These are phyloP conservation scores for Parthenolecanium corni DNA, from an alignment of 2,888 invertebrate genomes.

Conservation along the genomic window DNA sequence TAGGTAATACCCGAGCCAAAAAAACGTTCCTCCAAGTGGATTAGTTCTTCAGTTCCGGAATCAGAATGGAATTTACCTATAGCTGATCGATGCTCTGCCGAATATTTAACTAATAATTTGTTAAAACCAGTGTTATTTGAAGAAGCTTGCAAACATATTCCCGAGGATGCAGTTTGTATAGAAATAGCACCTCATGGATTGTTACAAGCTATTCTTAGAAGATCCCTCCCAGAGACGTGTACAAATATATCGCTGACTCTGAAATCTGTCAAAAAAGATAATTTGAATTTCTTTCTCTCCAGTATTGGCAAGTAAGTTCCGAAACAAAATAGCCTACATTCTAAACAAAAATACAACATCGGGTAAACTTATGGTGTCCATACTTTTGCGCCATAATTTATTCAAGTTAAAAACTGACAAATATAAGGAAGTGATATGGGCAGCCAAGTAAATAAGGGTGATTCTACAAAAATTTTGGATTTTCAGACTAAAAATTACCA, in stretches of 20 bases:
- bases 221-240: slow-evolving; percentile 46
- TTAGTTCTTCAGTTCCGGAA: slow-evolving; percentile 53
- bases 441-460: too few relatives aligned
- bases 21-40: slow-evolving; percentile 49
- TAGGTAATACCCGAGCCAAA: slow-evolving; percentile 43
- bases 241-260: slow-evolving; percentile 29
- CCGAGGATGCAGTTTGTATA: slow-evolving; percentile 67
- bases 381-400: too few relatives aligned
- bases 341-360: too few relatives aligned
- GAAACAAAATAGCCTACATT: too few relatives aligned
- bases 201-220: slow-evolving; percentile 71
- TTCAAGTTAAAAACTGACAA: too few relatives aligned
- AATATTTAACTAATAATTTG: slow-evolving; percentile 57
- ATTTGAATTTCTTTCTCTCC: slow-evolving; percentile 38
- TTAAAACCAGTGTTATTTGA: slow-evolving; percentile 63
- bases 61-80: slow-evolving; percentile 47
- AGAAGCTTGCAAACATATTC: slow-evolving; percentile 67
- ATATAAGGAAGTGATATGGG: too few relatives aligned
- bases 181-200: slow-evolving; percentile 86
- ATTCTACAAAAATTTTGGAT: too few relatives aligned
- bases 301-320: slow-evolving; percentile 41
- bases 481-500: too few relatives aligned
- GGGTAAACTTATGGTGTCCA: too few relatives aligned
- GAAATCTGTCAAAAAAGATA: slow-evolving; percentile 38
- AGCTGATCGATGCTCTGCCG: slow-evolving; percentile 48